phyloP scores from a whole-genome alignment of 2,888 invertebrate genomes.

The Nomada flava region DNA sequence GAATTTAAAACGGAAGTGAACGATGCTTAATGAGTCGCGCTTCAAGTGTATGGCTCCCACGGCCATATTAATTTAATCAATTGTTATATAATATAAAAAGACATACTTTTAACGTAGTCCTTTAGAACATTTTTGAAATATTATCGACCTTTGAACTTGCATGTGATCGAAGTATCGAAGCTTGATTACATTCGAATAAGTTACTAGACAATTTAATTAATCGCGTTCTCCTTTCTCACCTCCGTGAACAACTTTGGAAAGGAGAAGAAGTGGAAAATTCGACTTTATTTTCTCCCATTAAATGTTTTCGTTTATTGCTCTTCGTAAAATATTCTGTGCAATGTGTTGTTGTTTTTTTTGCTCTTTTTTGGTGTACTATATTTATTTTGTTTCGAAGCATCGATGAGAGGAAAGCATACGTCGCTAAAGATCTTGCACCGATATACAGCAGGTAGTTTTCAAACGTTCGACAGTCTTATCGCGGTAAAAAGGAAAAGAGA shows the following conservation, averaged over 20 bases:
- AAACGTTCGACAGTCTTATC: slow-evolving; percentile 15
- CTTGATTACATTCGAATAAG: slow-evolving; percentile 14
- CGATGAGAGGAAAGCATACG: background rate
- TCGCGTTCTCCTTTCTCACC: background rate
- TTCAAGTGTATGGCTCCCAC: background rate
- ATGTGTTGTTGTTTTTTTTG: slow-evolving; percentile 25
- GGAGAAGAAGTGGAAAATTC: background rate
- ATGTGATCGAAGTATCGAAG: background rate
- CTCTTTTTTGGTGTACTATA: slow-evolving; percentile 21
- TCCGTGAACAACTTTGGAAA: background rate
- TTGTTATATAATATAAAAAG: slow-evolving; percentile 32
- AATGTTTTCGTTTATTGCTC: slow-evolving; percentile 10
- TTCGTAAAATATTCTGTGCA: slow-evolving; percentile 34
- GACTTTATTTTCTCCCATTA: background rate
- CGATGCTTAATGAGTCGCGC: background rate
- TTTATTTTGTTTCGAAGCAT: background rate
- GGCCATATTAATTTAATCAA: slow-evolving; percentile 7
- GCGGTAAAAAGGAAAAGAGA: background rate
- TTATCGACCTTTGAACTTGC: slow-evolving; percentile 7
- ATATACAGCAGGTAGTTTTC: background rate
- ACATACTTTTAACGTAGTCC: slow-evolving; percentile 16
- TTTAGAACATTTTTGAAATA: slow-evolving; percentile 15
- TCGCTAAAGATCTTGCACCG: no score
- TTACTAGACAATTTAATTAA: slow-evolving; percentile 12
- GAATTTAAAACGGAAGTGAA: background rate